Conservation (phyloP, 2,888 invertebrate species). For the Drosophila falleni region DNA sequence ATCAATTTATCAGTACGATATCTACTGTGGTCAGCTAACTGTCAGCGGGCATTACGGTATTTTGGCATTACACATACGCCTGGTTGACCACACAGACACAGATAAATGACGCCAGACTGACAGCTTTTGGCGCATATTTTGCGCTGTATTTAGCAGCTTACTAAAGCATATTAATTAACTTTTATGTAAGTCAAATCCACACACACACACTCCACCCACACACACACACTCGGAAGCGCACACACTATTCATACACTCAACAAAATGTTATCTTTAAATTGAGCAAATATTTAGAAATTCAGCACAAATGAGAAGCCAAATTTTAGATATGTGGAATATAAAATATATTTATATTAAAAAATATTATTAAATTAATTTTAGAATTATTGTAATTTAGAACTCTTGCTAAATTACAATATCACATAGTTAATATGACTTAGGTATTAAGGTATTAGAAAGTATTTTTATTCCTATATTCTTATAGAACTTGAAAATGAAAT, state of each 20-base stretch:
- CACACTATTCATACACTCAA: slow-evolving; percentile 15
- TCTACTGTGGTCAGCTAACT: slow-evolving; percentile 38
- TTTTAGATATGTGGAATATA: too few species aligned
- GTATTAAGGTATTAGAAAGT: too few species aligned
- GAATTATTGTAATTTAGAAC: too few species aligned
- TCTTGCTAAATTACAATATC: too few species aligned
- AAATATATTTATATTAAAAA: too few species aligned
- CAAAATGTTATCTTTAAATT: neutral
- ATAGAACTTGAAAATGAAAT: too few species aligned
- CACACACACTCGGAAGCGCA: slow-evolving; percentile 10
- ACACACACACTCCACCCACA: slow-evolving; percentile 1
- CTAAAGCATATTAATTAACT: slow-evolving; percentile 76
- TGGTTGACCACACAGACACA: slow-evolving; percentile 26
- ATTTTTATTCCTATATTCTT: too few species aligned
- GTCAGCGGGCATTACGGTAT: slow-evolving; percentile 46
- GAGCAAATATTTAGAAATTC: neutral
- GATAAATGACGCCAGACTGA: slow-evolving; percentile 50
- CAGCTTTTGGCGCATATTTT: slow-evolving; percentile 56
- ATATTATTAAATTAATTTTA: too few species aligned
- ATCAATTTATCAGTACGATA: slow-evolving; percentile 22
- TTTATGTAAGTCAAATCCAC: slow-evolving; percentile 60
- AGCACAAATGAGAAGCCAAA: too few species aligned
- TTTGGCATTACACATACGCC: slow-evolving; percentile 53
- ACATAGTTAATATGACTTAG: too few species aligned
- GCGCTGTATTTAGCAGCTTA: slow-evolving; percentile 71